Percentiles rank a stretch among this genome's conserved stretches.
Conservation (phyloP, 2,888 invertebrate genomes). For the Troides helena region DNA sequence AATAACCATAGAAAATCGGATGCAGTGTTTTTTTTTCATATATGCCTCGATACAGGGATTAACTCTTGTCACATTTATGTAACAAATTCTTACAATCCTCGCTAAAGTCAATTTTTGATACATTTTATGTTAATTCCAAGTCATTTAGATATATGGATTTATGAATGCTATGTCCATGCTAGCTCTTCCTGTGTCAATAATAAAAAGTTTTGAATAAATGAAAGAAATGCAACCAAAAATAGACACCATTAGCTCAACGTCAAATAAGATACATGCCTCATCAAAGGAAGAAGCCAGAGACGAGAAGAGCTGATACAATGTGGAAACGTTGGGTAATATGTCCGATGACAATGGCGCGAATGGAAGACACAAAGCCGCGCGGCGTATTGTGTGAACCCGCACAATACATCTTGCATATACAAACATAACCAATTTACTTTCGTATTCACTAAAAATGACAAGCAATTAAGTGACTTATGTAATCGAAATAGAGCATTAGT, state of each 20-base stretch:
- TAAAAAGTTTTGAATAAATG: slow-evolving; percentile 3
- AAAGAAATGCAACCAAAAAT: slow-evolving; percentile 23
- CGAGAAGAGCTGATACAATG: slow-evolving; percentile 68
- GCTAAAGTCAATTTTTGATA: too few species aligned
- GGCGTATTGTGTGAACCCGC: slow-evolving; percentile 71
- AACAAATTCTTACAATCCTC: too few species aligned
- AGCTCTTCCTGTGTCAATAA: background rate
- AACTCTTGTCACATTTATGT: too few species aligned
- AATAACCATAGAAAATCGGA: too few species aligned
- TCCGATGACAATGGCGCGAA: slow-evolving; percentile 74
- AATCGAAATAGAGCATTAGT: slow-evolving; percentile 35
- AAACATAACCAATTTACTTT: slow-evolving; percentile 50
- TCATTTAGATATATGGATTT: background rate
- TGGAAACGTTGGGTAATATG: slow-evolving; percentile 76
- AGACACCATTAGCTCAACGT: slow-evolving; percentile 40
- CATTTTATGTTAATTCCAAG: background rate
- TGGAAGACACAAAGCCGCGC: slow-evolving; percentile 72
- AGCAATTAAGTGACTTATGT: slow-evolving; percentile 51
- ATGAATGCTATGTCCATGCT: background rate
- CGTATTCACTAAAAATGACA: slow-evolving; percentile 51
- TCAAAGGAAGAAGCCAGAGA: slow-evolving; percentile 72
- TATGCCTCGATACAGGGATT: too few species aligned
- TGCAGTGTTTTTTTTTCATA: too few species aligned
- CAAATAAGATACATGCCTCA: slow-evolving; percentile 65
- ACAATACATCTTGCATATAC: slow-evolving; percentile 76